Conservation (phyloP, 2,888 invertebrate genomes). For the Clepsis dumicolana region DNA sequence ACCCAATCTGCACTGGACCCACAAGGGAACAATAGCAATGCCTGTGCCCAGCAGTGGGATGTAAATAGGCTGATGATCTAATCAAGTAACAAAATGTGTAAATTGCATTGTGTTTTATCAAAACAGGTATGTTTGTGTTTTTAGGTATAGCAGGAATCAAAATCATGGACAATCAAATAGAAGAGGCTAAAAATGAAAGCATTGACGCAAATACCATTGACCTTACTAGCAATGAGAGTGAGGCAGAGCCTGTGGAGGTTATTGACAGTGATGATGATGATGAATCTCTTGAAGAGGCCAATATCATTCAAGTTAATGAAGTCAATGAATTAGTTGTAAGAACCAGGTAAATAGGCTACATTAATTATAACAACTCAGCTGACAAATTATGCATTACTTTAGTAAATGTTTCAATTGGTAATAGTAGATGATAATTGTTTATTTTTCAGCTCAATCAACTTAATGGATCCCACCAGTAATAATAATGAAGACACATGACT, state of each 20-base stretch:
- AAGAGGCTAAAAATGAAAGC: constrained; percentile 30
- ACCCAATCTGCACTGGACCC: too few species aligned
- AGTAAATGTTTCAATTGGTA: background rate
- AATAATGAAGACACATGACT: constrained; percentile 30
- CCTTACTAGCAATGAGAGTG: constrained; percentile 21
- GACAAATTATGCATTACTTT: background rate
- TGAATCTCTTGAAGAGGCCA: constrained; percentile 7
- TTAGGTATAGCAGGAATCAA: constrained; percentile 48
- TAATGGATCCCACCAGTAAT: constrained; percentile 14
- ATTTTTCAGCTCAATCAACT: constrained; percentile 35
- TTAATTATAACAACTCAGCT: background rate
- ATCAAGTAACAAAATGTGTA: background rate
- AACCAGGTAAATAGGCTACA: constrained; percentile 29
- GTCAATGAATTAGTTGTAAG: constrained; percentile 32
- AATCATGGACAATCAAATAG: constrained; percentile 31
- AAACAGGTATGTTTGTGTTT: constrained; percentile 1
- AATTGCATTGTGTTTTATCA: background rate
- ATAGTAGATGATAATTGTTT: background rate
- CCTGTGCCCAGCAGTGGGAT: too few species aligned
- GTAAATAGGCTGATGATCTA: too few species aligned
- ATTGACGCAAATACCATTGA: constrained; percentile 28
- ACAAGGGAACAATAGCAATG: too few species aligned
- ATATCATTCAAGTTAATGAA: constrained; percentile 23
- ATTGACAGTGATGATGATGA: constrained; percentile 31
- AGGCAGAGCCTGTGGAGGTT: constrained; percentile 27